These are phyloP conservation scores for Camponotus vicinus DNA, from an alignment of 1,140 invertebrate genomes.

Conservation along the genomic window DNA sequence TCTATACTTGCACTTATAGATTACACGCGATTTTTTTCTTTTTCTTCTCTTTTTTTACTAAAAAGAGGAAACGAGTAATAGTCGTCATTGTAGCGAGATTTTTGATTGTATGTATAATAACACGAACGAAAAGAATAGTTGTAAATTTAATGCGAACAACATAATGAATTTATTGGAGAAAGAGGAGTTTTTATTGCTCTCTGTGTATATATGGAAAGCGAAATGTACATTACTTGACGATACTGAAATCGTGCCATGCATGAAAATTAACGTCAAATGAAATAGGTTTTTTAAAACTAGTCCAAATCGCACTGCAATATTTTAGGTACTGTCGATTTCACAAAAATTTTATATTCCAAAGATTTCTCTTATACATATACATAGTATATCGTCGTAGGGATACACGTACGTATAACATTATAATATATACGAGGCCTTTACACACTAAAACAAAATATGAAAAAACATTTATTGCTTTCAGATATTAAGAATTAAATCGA, in stretches of 20 bases:
- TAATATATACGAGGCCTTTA: conserved; percentile 62
- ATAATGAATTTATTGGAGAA: not conserved
- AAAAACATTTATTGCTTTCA: conserved; percentile 58
- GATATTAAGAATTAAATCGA: conserved; percentile 32
- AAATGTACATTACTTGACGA: not conserved
- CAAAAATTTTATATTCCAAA: conserved; percentile 56
- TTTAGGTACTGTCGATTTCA: conserved; percentile 47
- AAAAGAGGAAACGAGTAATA: not conserved
- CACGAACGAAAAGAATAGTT: not conserved
- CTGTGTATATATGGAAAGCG: not conserved
- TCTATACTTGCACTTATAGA: conserved; percentile 19
- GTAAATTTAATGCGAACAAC: not conserved
- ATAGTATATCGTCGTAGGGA: conserved; percentile 37
- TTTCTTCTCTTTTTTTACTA: no score
- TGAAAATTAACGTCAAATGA: not conserved
- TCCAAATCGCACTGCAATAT: conserved; percentile 36
- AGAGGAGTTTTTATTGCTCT: not conserved
- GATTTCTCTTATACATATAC: conserved; percentile 31
- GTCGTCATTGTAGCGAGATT: conserved; percentile 12
- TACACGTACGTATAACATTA: conserved; percentile 54
- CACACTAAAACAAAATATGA: conserved; percentile 49
- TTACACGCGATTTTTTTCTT: not conserved
- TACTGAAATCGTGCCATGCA: not conserved
- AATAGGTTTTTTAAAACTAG: conserved; percentile 25
- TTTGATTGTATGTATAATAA: not conserved